These are phyloP conservation scores for Neomonachus schauinslandi DNA, from an alignment of 2,113 vertebrate species.

Conservation along the genomic window DNA sequence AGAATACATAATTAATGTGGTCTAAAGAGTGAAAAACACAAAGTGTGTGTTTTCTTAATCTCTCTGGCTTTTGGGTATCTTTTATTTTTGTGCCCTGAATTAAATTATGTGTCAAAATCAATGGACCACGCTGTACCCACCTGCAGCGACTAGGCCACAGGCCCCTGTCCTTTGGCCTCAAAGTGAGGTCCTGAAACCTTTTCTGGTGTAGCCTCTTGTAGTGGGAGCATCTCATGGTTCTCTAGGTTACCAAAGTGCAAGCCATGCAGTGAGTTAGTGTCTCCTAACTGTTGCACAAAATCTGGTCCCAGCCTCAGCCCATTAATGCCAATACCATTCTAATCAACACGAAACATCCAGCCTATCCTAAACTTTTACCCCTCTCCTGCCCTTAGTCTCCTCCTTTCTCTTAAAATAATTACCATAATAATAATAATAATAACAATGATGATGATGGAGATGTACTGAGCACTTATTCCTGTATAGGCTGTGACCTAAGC, in stretches of 20 bases:
- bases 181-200: neutral
- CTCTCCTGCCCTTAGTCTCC: neutral
- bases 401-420: neutral
- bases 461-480: neutral
- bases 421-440: neutral
- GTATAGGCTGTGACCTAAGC: neutral
- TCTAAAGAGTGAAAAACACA: neutral
- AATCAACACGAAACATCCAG: neutral
- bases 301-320: neutral
- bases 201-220: neutral
- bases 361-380: neutral
- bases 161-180: neutral
- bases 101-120: neutral
- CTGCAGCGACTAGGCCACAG: neutral
- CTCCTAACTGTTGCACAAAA: neutral
- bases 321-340: neutral
- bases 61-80: neutral
- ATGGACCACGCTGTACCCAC: neutral
- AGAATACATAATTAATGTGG: conserved; percentile 35
- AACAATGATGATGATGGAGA: neutral
- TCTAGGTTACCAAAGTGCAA: neutral
- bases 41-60: neutral
- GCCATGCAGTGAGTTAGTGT: neutral
- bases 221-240: neutral
- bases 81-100: neutral